Percentiles rank a stretch among this genome's conserved stretches.
Conservation (phyloP, 2,888 invertebrate species). For the Pyralis farinalis region DNA sequence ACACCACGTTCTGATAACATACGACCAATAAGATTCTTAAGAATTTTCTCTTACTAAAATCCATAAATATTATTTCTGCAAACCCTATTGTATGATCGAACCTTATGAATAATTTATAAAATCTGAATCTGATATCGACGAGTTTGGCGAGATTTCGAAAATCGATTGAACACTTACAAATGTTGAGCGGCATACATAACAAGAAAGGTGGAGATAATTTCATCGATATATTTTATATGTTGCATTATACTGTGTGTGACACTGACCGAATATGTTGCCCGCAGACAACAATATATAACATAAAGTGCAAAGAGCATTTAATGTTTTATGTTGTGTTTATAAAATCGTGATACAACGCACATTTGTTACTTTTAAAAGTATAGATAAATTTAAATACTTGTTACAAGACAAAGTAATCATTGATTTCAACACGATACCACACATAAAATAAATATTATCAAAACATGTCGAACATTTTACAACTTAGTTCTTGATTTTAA, state of each 20-base stretch:
- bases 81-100: conserved; percentile 59
- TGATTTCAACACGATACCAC: no score
- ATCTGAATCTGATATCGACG: conserved; percentile 56
- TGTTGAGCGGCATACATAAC: conserved; percentile 46
- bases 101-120: conserved; percentile 67
- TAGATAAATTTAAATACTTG: no score
- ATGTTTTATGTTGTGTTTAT: no score
- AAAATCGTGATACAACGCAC: no score
- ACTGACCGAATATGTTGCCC: conserved; percentile 19
- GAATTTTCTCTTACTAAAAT: conserved; percentile 36
- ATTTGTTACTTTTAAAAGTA: no score
- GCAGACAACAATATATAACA: conserved; percentile 4
- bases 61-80: conserved; percentile 57
- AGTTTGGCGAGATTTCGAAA: conserved; percentile 67
- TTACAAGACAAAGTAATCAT: no score
- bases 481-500: no score
- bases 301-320: not conserved
- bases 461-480: no score
- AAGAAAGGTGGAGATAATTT: conserved; percentile 25
- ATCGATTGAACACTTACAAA: conserved; percentile 55
- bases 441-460: no score
- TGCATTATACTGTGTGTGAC: conserved; percentile 25
- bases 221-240: conserved; percentile 22
- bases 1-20: no score
- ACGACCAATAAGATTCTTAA: no score